Percentiles rank a stretch among this genome's conserved stretches.
Evolutionary conservation across 2,797 vertebrate genomes (phyloP).

Genomic region (Erithacus rubecula): DNA sequence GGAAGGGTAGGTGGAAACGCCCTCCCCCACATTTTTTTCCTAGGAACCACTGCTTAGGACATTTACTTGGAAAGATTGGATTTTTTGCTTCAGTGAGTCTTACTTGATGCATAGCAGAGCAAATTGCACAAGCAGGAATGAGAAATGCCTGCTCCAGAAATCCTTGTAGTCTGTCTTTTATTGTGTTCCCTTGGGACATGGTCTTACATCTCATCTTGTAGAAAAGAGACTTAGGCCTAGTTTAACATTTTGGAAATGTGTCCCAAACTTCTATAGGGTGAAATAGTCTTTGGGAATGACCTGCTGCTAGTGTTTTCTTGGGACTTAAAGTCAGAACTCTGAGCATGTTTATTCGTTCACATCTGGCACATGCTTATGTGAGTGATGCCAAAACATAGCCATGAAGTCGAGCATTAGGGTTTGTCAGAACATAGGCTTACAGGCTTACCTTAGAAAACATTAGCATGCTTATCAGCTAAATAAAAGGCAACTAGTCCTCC

Average conservation of each 20-base stretch:
- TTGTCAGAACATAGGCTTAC: neutral
- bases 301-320: neutral
- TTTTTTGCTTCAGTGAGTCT: constrained; percentile 48
- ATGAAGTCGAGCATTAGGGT: neutral
- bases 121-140: constrained; percentile 6
- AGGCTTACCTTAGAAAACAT: neutral
- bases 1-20: neutral
- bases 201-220: neutral
- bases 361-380: neutral
- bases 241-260: neutral
- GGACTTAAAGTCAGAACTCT: neutral
- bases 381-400: neutral
- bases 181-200: neutral
- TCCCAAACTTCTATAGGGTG: neutral
- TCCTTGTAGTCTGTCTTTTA: neutral
- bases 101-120: constrained; percentile 40
- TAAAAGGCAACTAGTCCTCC: neutral
- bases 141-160: constrained; percentile 29
- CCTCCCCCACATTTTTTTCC: neutral
- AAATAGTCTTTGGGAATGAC: neutral
- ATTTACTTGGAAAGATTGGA: constrained; percentile 42
- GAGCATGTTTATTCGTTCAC: neutral
- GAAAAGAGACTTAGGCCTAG: neutral
- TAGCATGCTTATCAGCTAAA: neutral
- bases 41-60: neutral